Evolutionary conservation across 2,888 invertebrate genomes (phyloP), one percentile per base, ranked within the genome.

Genomic region (Zelleria hepariella): DNA sequence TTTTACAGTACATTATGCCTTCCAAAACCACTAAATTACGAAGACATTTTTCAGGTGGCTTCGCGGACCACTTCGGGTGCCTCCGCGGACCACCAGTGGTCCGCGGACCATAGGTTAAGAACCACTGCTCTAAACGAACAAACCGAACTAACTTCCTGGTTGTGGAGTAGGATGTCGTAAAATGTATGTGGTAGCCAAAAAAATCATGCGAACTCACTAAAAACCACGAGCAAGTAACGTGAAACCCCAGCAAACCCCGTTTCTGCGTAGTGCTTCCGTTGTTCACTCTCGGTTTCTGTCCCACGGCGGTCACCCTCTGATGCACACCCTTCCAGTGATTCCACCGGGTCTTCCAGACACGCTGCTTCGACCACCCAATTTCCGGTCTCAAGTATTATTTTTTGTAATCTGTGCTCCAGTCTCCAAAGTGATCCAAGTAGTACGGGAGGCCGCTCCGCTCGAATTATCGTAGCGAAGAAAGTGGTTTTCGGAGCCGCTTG

Each of bases 231-330:
- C 15, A 42, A 42, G 32, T 42, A 42, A 15, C 4, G 32, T 1
- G 32, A 42, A 3, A 42, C 32, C 4, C 15, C 2, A 42, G 32
- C 32, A 10, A 15, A 42, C 15, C 32, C 32, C 32, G 32, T 42
- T 42, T n/a, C 49, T 49, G 49, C 23, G 25, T 15, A 5, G 25
- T 23, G 53, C 24, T 15, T 26, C 20, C 27, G 49, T 24, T 26
- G 7, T 8, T 18, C 24, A 87, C 87, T 86, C 82, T 86, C 83
- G 67, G 67, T 85, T 86, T 85, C 78, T 77, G 76, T 78, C 80
- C 74, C 77, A 77, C 73, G 71, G 64, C 66, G 72, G 64, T 84
- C 80, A 86, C 75, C 75, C 80, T 82, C 71, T 66, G 73, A 60
- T 79, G 84, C 62, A 62, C 83, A 83, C 84, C 83, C 72, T 51